A percentile compares a stretch with the other conserved stretches of the same genome.
Conservation (phyloP, 2,113 vertebrate species). For the Heteronetta atricapilla region DNA sequence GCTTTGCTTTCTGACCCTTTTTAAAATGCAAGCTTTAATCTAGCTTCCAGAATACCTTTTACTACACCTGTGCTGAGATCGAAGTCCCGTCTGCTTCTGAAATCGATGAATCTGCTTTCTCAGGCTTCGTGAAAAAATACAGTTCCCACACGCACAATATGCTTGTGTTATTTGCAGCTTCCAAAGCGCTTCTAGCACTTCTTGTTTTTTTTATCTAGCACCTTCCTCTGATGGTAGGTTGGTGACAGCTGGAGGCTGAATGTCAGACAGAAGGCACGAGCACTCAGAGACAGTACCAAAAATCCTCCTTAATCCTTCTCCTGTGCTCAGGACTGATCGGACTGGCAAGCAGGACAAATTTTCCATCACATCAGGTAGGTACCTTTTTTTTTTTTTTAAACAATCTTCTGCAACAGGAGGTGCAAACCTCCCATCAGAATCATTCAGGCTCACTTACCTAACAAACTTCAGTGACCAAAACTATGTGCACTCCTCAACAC, state of each 20-base stretch:
- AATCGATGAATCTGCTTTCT: not conserved
- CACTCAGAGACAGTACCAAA: not conserved
- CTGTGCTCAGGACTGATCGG: not conserved
- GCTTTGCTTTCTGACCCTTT: not conserved
- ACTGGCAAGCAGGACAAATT: not conserved
- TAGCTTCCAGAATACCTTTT: not conserved
- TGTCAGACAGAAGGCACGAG: not conserved
- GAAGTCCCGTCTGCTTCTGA: not conserved
- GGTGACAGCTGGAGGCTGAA: slow-evolving; percentile 36
- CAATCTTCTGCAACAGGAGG: not conserved
- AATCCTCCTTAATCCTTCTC: not conserved
- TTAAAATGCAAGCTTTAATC: not conserved
- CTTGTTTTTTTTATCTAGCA: not conserved
- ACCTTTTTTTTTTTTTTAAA: not conserved
- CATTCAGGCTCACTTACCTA: not conserved
- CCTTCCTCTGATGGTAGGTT: not conserved
- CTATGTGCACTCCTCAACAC: not conserved
- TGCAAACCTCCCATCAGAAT: not conserved
- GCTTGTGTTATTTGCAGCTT: not conserved
- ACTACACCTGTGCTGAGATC: not conserved
- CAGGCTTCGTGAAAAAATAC: not conserved
- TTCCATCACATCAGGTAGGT: not conserved
- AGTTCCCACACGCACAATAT: not conserved
- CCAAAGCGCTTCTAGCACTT: not conserved
- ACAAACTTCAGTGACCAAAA: not conserved